These are phyloP conservation scores for Dryobotodes eremita DNA, from an alignment of 2,888 invertebrate genomes.

Conservation along the genomic window DNA sequence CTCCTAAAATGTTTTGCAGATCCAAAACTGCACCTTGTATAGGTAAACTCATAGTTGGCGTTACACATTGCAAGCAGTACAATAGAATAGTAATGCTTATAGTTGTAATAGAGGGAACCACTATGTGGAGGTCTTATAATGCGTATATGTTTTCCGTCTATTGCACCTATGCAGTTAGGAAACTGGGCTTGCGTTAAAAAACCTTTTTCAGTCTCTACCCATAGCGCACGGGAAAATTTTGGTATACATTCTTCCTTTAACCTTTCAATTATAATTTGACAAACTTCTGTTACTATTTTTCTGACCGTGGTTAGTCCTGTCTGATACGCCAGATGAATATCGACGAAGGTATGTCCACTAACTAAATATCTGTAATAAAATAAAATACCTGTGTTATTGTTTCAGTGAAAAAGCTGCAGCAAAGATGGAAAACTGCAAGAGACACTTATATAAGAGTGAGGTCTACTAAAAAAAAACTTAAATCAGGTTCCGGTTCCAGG, in stretches of 20 bases:
- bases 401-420: conserved; percentile 56
- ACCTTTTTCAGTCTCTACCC: conserved; percentile 59
- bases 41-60: conserved; percentile 62
- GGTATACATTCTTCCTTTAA: conserved; percentile 64
- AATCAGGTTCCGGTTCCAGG: conserved; percentile 61
- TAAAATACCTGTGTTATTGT: conserved; percentile 41
- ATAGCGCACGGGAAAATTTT: conserved; percentile 62
- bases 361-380: conserved; percentile 59
- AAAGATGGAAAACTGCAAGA: conserved; percentile 63
- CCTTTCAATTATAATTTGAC: conserved; percentile 66
- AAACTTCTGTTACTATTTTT: conserved; percentile 65
- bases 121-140: conserved; percentile 63
- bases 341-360: conserved; percentile 65
- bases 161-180: conserved; percentile 59
- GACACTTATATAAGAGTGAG: conserved; percentile 61
- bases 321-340: conserved; percentile 65
- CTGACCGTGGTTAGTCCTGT: conserved; percentile 64
- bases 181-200: conserved; percentile 60
- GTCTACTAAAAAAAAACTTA: conserved; percentile 62
- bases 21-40: no score
- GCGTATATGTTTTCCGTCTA: conserved; percentile 59
- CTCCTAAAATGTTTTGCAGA: no score
- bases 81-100: conserved; percentile 62
- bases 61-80: conserved; percentile 60
- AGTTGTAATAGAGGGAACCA: conserved; percentile 63